Conservation (phyloP, 2,797 vertebrate species). For the Enteromius paludinosus region DNA sequence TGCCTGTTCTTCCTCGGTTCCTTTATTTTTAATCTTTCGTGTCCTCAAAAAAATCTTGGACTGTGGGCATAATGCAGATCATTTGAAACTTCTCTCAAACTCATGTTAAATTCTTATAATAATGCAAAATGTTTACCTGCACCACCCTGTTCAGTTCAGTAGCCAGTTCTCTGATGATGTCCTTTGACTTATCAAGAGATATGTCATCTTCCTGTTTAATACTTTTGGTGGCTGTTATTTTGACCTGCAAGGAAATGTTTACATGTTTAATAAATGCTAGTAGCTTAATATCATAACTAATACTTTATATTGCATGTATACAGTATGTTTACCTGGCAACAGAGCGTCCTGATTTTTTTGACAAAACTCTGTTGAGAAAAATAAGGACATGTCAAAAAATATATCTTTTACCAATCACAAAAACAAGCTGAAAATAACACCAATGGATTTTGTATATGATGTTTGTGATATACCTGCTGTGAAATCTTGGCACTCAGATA, state of each 20-base stretch:
- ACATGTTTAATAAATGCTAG: not conserved
- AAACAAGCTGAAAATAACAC: not conserved
- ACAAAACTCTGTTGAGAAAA: not conserved
- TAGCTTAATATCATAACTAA: not conserved
- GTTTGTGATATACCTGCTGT: not conserved
- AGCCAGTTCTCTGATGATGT: not conserved
- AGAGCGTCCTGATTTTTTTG: not conserved
- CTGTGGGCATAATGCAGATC: not conserved
- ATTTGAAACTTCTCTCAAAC: not conserved
- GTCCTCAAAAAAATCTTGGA: not conserved
- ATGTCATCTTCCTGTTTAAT: not conserved
- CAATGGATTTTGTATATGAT: not conserved
- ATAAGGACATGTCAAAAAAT: not conserved
- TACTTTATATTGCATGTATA: not conserved
- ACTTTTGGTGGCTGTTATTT: not conserved
- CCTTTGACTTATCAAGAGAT: not conserved
- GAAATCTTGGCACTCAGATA: not conserved
- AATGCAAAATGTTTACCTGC: conserved; percentile 10
- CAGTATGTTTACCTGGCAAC: conserved; percentile 20
- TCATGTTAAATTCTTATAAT: not conserved
- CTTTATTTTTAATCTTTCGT: not conserved
- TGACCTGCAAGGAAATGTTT: not conserved
- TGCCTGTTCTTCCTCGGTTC: not conserved
- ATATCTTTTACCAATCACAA: not conserved
- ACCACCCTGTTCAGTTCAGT: not conserved